phyloP scores from a whole-genome alignment of 2,888 invertebrate species.

The Epinotia demarniana region DNA sequence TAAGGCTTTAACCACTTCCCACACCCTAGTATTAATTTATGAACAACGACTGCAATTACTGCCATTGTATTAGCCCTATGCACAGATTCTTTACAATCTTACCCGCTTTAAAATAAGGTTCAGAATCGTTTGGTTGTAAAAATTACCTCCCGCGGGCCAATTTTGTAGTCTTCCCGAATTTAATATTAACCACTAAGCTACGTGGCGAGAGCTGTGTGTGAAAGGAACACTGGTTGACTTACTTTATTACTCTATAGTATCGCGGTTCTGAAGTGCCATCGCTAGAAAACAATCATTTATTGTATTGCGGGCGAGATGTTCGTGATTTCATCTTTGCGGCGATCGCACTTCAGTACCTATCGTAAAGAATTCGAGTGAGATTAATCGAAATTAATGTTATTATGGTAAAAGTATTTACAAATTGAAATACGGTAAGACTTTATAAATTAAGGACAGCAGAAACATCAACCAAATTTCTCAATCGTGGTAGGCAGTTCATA shows the following conservation, averaged over 20 bases:
- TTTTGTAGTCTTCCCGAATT: conserved; percentile 67
- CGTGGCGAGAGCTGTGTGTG: conserved; percentile 24
- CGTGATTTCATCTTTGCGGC: not conserved
- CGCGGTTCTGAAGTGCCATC: not conserved
- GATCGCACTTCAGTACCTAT: not conserved
- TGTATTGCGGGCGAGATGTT: not conserved
- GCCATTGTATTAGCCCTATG: conserved; percentile 53
- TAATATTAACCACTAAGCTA: conserved; percentile 42
- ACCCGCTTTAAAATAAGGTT: conserved; percentile 38
- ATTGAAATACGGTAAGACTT: too few relatives aligned
- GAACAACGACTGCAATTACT: conserved; percentile 62
- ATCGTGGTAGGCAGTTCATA: too few relatives aligned
- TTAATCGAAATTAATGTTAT: not conserved
- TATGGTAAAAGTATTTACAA: not conserved
- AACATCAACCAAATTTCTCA: too few relatives aligned
- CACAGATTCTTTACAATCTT: conserved; percentile 46
- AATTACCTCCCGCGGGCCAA: conserved; percentile 68
- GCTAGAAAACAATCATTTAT: not conserved
- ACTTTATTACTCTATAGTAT: not conserved
- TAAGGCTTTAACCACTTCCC: conserved; percentile 12
- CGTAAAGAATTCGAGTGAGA: not conserved
- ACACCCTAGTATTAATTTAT: conserved; percentile 44
- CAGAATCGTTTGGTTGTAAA: conserved; percentile 34
- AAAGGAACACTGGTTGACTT: not conserved
- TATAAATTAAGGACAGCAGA: too few relatives aligned